Evolutionary conservation across 2,113 vertebrate species (phyloP).

Genomic region (Nasalis larvatus): DNA sequence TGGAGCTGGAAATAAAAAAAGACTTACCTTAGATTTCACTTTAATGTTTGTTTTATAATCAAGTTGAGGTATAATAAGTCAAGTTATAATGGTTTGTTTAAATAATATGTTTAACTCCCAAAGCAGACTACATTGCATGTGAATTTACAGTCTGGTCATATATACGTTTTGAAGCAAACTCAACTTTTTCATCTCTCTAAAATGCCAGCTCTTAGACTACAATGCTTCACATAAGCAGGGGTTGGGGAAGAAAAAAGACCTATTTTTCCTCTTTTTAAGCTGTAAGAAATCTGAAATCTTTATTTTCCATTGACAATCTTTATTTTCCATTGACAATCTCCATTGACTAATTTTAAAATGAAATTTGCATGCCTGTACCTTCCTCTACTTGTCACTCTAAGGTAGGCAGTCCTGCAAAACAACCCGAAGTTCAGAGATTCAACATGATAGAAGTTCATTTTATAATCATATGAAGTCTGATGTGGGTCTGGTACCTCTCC

Average conservation of each 20-base stretch:
- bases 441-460: background rate
- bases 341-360: background rate
- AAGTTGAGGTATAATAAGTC: background rate
- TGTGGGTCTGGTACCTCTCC: background rate
- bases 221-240: background rate
- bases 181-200: background rate
- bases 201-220: background rate
- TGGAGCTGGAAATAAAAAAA: background rate
- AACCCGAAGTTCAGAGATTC: background rate
- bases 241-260: background rate
- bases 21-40: background rate
- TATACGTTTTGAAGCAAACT: background rate
- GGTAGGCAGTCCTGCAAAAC: background rate
- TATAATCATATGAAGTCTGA: background rate
- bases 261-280: background rate
- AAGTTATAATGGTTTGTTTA: background rate
- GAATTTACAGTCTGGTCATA: background rate
- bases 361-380: background rate
- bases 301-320: background rate
- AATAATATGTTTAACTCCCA: background rate
- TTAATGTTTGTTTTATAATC: background rate
- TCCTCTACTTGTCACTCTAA: background rate
- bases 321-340: background rate
- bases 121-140: background rate
- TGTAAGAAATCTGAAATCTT: background rate